Percentiles rank a stretch among this genome's conserved stretches.
These are phyloP conservation scores for Lycophotia porphyrea DNA, from an alignment of 2,888 invertebrate species.

Conservation along the genomic window DNA sequence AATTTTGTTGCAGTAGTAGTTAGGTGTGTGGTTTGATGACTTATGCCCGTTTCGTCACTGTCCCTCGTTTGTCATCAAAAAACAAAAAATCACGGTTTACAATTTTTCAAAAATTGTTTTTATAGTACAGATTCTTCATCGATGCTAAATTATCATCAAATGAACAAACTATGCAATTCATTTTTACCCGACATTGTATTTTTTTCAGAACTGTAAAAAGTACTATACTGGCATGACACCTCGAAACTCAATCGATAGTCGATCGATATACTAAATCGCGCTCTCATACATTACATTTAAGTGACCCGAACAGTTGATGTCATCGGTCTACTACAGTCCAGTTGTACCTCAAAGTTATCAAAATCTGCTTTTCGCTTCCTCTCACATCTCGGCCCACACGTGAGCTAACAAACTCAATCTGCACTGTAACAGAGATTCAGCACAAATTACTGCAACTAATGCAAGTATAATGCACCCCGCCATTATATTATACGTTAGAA, in stretches of 20 bases:
- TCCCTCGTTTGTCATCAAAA: too few species aligned
- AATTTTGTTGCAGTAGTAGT: too few species aligned
- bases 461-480: conserved; percentile 50
- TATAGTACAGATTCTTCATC: too few species aligned
- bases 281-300: not conserved
- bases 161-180: too few species aligned
- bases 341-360: not conserved
- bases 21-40: too few species aligned
- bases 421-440: conserved; percentile 47
- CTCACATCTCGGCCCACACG: not conserved
- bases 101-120: too few species aligned
- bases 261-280: not conserved
- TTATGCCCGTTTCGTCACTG: too few species aligned
- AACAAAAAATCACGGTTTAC: too few species aligned
- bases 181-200: too few species aligned
- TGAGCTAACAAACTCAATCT: conserved; percentile 42
- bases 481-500: conserved; percentile 53
- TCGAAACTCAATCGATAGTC: not conserved
- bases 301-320: not conserved
- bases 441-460: conserved; percentile 56
- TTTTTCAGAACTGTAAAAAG: too few species aligned
- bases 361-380: not conserved
- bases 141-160: too few species aligned
- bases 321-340: not conserved
- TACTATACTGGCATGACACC: too few species aligned